phyloP scores from a whole-genome alignment of 2,888 invertebrate genomes.

The Carpatolechia fugitivella region DNA sequence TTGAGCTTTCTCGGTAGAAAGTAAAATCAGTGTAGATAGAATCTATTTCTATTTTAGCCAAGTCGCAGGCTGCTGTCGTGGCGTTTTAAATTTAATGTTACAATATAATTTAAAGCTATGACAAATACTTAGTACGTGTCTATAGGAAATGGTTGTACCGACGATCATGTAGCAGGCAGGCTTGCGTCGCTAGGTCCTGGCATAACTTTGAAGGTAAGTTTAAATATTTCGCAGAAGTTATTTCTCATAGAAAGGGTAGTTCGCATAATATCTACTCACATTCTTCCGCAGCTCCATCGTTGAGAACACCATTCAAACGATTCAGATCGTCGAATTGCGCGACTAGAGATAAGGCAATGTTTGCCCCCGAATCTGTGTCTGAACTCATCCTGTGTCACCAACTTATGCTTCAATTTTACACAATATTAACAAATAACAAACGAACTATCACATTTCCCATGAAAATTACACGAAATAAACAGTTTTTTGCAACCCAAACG shows the following conservation, averaged over 20 bases:
- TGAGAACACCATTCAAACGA: constrained; percentile 81
- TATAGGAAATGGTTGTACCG: too few relatives aligned
- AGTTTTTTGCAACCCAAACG: constrained; percentile 11
- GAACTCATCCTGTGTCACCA: constrained; percentile 58
- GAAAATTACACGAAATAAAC: constrained; percentile 15
- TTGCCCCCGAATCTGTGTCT: constrained; percentile 58
- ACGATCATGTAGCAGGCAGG: too few relatives aligned
- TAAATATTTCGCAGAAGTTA: not conserved
- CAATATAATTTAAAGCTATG: too few relatives aligned
- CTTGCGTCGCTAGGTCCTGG: too few relatives aligned
- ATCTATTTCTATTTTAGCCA: too few relatives aligned
- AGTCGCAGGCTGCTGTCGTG: too few relatives aligned
- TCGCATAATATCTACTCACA: constrained; percentile 65
- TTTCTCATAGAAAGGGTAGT: not conserved
- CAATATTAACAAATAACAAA: constrained; percentile 15
- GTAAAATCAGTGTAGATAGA: too few relatives aligned
- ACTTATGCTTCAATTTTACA: constrained; percentile 21
- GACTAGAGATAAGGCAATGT: constrained; percentile 78
- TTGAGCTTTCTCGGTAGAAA: too few relatives aligned
- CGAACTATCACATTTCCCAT: constrained; percentile 28
- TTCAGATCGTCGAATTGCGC: constrained; percentile 87
- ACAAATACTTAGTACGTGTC: too few relatives aligned
- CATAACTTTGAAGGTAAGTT: not conserved
- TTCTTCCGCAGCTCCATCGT: constrained; percentile 84
- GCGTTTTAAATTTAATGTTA: too few relatives aligned